A percentile compares a stretch with the other conserved stretches of the same genome.
Evolutionary conservation across 2,797 vertebrate species (phyloP).

Genomic region (Staurois parvus): DNA sequence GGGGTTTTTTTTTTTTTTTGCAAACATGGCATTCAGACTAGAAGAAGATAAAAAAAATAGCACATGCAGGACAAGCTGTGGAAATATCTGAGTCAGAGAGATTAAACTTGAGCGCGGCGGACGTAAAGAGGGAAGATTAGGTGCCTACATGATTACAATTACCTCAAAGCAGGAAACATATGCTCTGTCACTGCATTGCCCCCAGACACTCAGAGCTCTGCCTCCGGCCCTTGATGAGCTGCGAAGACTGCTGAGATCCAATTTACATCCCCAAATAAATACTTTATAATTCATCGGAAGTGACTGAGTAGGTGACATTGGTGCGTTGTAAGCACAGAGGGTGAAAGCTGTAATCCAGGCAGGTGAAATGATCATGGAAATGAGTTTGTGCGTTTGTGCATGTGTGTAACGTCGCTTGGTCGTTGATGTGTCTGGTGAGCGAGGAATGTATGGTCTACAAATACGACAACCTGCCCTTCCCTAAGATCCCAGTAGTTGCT

Average conservation of each 20-base stretch:
- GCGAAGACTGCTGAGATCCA: slow-evolving; percentile 20
- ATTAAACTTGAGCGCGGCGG: slow-evolving; percentile 20
- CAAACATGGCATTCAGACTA: neutral
- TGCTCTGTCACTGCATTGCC: slow-evolving; percentile 35
- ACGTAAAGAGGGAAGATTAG: slow-evolving; percentile 45
- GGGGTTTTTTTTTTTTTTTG: neutral
- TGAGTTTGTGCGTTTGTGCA: neutral
- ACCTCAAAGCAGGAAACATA: slow-evolving; percentile 29
- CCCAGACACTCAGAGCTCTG: slow-evolving; percentile 3
- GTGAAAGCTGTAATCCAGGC: neutral
- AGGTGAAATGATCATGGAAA: neutral
- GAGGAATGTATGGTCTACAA: neutral
- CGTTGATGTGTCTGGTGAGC: neutral
- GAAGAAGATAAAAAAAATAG: neutral
- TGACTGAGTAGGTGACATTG: slow-evolving; percentile 48
- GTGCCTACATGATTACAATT: slow-evolving; percentile 44
- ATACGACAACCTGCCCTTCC: neutral
- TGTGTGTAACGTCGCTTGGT: neutral
- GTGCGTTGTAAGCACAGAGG: neutral
- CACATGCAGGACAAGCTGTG: neutral
- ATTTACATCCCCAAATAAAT: slow-evolving; percentile 38
- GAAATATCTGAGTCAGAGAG: slow-evolving; percentile 35
- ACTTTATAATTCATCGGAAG: slow-evolving; percentile 29
- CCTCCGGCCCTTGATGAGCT: slow-evolving; percentile 5
- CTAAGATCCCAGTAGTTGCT: neutral